Percentiles rank a stretch among this genome's conserved stretches.
These are phyloP conservation scores for Ormyrus thymus DNA, from an alignment of 2,888 invertebrate species.

Conservation along the genomic window DNA sequence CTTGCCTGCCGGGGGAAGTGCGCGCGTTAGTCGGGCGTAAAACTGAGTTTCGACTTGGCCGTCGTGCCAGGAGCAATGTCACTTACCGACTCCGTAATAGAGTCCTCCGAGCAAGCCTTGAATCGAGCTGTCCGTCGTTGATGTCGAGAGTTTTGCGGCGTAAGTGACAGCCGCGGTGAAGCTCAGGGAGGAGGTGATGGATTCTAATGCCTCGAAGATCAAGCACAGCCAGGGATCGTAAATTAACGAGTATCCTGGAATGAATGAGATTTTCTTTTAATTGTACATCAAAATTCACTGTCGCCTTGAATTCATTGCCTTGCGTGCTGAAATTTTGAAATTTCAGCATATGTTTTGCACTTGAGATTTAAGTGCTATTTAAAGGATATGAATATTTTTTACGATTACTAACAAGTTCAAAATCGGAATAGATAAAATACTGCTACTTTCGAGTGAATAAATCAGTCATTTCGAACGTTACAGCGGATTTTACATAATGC, in stretches of 20 bases:
- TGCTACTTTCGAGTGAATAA: no score
- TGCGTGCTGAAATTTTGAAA: no score
- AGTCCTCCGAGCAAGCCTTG: constrained; percentile 87
- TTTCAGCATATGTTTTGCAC: no score
- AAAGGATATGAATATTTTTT: no score
- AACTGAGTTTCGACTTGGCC: neutral
- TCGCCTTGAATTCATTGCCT: no score
- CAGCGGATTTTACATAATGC: no score
- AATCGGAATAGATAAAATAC: no score
- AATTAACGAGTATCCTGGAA: constrained; percentile 83
- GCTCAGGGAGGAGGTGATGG: constrained; percentile 84
- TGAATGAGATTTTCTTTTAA: neutral
- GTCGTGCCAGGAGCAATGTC: neutral
- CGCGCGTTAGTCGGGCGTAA: neutral
- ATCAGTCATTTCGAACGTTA: no score
- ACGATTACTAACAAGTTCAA: no score
- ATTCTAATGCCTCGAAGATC: constrained; percentile 86
- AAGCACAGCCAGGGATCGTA: constrained; percentile 86
- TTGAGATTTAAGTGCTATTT: no score
- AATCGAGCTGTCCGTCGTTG: constrained; percentile 85
- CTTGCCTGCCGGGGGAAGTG: constrained; percentile 77
- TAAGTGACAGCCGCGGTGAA: constrained; percentile 88
- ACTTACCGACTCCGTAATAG: constrained; percentile 86
- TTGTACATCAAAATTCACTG: no score
- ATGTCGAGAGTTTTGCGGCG: constrained; percentile 83